phyloP scores from a whole-genome alignment of 2,113 vertebrate genomes.

The Taxidea taxus region DNA sequence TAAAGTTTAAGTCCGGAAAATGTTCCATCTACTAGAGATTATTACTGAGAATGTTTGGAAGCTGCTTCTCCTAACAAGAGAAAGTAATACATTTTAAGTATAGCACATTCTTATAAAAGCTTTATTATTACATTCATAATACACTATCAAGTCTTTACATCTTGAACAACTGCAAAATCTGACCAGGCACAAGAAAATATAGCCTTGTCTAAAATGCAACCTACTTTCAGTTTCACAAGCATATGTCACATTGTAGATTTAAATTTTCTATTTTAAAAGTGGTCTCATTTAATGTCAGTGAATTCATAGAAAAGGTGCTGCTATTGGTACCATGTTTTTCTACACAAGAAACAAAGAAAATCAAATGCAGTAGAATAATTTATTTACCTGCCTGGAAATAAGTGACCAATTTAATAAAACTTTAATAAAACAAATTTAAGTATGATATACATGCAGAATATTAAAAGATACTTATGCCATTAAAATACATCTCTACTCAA shows the following conservation, averaged over 20 bases:
- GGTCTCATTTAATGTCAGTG: neutral
- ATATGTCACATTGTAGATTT: neutral
- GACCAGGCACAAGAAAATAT: neutral
- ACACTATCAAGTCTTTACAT: neutral
- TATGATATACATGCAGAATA: neutral
- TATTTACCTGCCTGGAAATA: neutral
- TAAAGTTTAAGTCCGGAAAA: constrained; percentile 10
- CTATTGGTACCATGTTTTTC: neutral
- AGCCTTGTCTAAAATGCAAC: neutral
- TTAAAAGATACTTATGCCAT: neutral
- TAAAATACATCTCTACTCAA: neutral
- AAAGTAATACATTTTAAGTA: neutral
- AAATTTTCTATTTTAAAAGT: neutral
- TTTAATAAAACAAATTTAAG: neutral
- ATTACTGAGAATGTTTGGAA: neutral
- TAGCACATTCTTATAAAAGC: neutral
- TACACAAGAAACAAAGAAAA: neutral
- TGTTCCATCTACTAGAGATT: neutral
- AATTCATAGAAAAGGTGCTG: neutral
- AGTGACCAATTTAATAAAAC: neutral
- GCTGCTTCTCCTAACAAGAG: neutral
- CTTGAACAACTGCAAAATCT: neutral
- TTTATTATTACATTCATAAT: neutral
- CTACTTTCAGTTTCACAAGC: neutral
- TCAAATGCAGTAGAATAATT: neutral